These are phyloP conservation scores for Sarcophilus harrisii DNA, from an alignment of 2,797 vertebrate genomes.

Conservation along the genomic window DNA sequence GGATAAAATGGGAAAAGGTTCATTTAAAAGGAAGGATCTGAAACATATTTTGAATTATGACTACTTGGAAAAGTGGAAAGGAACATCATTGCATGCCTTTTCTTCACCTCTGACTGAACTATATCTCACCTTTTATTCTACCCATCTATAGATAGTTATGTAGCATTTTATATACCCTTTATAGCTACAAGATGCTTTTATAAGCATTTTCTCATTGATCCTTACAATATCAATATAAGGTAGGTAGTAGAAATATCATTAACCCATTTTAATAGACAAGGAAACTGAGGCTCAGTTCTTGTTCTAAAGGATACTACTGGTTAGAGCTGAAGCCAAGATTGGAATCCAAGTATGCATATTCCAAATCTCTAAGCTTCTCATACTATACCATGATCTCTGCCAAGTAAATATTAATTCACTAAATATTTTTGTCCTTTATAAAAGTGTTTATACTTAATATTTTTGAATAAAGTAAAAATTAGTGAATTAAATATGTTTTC, in stretches of 20 bases:
- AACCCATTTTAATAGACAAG: neutral
- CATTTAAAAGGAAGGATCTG: neutral
- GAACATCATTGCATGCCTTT: neutral
- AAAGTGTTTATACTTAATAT: neutral
- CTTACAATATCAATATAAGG: neutral
- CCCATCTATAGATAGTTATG: neutral
- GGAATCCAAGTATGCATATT: neutral
- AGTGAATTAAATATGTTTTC: neutral
- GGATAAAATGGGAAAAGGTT: neutral
- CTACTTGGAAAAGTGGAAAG: neutral
- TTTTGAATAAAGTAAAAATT: neutral
- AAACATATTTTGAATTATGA: neutral
- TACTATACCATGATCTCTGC: neutral
- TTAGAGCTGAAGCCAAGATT: neutral
- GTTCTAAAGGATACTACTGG: neutral
- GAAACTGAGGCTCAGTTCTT: neutral
- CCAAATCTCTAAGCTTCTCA: neutral
- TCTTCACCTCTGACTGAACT: neutral
- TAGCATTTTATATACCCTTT: neutral
- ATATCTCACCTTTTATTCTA: neutral
- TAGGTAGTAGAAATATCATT: neutral
- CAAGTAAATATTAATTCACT: neutral
- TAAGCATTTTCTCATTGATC: neutral
- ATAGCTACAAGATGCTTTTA: neutral
- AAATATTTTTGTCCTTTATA: neutral